Base-by-base conservation (phyloP, 2,113 vertebrate genomes). In the Plecotus auritus region DNA sequence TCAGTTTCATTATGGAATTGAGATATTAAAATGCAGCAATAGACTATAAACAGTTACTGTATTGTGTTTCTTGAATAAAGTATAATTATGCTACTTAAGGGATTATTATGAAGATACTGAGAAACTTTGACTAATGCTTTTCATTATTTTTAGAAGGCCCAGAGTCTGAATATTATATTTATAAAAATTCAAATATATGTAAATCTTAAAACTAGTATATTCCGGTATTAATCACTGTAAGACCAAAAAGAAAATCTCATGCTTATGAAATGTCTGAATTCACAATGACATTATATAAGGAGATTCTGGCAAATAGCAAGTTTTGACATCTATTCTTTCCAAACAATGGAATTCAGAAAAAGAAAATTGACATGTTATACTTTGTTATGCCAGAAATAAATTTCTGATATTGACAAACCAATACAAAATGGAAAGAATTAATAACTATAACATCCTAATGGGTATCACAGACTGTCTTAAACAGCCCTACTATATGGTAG, bases 331-430 rank as follows among this genome's bases (percentile, higher is more conserved):
- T 40, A 17, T 84, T 78, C 35, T 92, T 92, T 74, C 22, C 26
- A 92, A 93, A 84, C n/a, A 72, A 49, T 35, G 56, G 2, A 87
- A 91, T 73, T 67, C 8, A 56, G 37, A 1, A 8, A 56, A 37
- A 49, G 66, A 67, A 74, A 51, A 6, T 74, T 22, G 70, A 7
- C 64, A 49, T 78, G 4, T 61, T 93, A 67, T 54, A 85, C 20
- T 80, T 23, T 90, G 56, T 78, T 40, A 86, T 92, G 59, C 47
- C 86, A 93, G 26, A 90, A 93, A 61, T 66, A 54, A 78, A 74
- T 72, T 73, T 1, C 13, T 91, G 18, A 80, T 23, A 49, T 66
- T 56, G 59, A 11, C 28, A 76, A 77, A 30, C 32, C n/a, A 93
- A 23, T 61, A n/a, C 4, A 78, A 88, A 92, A 76, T 69, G 2